These are phyloP conservation scores for Eupithecia subumbrata DNA, from an alignment of 2,888 invertebrate genomes.

Conservation along the genomic window DNA sequence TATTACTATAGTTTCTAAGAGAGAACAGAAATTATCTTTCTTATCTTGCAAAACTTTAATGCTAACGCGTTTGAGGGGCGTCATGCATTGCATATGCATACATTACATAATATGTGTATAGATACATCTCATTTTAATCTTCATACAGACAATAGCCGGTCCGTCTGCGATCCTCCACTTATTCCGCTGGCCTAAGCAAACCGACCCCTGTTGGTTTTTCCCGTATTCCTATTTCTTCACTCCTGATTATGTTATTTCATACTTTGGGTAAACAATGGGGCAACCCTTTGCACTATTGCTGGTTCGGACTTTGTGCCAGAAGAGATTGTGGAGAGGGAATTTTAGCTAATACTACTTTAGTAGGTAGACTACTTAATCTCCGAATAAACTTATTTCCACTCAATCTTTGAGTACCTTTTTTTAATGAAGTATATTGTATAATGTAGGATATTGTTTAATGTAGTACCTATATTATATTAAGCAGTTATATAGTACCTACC, in stretches of 20 bases:
- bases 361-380: neutral
- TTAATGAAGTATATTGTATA: too few relatives aligned
- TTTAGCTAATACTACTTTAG: neutral
- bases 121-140: conserved; percentile 50
- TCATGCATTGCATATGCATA: neutral
- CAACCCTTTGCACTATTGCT: conserved; percentile 82
- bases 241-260: conserved; percentile 84
- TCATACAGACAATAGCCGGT: conserved; percentile 70
- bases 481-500: too few relatives aligned
- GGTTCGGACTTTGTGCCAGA: conserved; percentile 52
- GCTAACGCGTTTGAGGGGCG: neutral
- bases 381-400: neutral
- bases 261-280: conserved; percentile 81
- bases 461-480: too few relatives aligned
- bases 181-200: conserved; percentile 84
- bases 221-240: conserved; percentile 83
- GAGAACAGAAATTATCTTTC: neutral
- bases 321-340: conserved; percentile 58
- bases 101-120: neutral
- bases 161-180: conserved; percentile 67
- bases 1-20: neutral
- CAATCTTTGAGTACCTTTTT: neutral
- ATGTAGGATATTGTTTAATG: too few relatives aligned
- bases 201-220: conserved; percentile 81
- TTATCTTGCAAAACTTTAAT: neutral